Conservation (phyloP, 2,888 invertebrate species). For the Achlya flavicornis region DNA sequence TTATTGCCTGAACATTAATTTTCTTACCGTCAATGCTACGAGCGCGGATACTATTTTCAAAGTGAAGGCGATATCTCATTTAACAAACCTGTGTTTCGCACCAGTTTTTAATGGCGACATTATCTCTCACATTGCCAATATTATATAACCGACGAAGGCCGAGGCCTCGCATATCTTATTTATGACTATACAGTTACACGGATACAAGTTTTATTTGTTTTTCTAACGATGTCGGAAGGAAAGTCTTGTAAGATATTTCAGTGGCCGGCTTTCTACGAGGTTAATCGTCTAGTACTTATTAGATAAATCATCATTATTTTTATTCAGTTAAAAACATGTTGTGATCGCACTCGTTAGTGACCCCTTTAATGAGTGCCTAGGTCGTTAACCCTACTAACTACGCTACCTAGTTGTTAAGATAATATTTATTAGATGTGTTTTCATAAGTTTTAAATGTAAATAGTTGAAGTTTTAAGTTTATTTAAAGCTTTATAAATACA, state of each 20-base stretch:
- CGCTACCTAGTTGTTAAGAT: background rate
- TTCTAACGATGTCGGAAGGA: constrained; percentile 28
- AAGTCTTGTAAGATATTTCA: constrained; percentile 18
- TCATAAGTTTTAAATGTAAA: background rate
- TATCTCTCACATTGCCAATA: constrained; percentile 29
- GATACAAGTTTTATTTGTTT: constrained; percentile 23
- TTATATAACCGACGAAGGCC: constrained; percentile 33
- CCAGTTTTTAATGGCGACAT: constrained; percentile 31
- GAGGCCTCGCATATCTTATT: constrained; percentile 33
- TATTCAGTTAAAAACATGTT: constrained; percentile 6
- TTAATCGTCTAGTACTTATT: constrained; percentile 16
- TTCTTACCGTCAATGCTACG: constrained; percentile 38
- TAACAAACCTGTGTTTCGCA: constrained; percentile 27
- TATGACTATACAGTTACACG: constrained; percentile 23
- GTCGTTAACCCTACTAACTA: background rate
- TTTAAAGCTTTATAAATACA: background rate
- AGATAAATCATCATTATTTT: constrained; percentile 9
- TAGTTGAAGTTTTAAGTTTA: background rate
- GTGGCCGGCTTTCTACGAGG: constrained; percentile 15
- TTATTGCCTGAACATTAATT: constrained; percentile 30
- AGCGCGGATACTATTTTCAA: constrained; percentile 37
- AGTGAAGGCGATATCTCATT: constrained; percentile 38
- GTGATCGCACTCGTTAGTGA: background rate
- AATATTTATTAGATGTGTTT: background rate
- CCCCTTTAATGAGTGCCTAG: background rate